Base-by-base conservation (phyloP, 2,888 invertebrate genomes). In the Lithophane semibrunnea region DNA sequence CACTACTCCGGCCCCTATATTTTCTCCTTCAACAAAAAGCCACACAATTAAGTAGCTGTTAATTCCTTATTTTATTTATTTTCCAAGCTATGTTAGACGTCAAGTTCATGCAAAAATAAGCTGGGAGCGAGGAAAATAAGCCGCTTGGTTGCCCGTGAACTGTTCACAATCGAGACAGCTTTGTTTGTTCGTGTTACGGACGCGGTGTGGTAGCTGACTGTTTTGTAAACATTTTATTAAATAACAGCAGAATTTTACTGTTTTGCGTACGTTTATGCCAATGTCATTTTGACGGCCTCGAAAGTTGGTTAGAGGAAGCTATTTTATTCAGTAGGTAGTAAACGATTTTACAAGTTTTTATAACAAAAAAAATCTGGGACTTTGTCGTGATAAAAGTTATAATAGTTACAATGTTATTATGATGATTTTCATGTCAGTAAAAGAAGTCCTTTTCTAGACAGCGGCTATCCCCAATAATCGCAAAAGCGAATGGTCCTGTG, bases 101-200 rank as follows among this genome's bases (percentile, higher is more conserved):
- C 86, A 86, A 86, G 86, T 90, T 88, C 85, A 88, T 88, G 85
- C 83, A 85, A 86, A 90, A 89, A 88, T 87, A 89, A 87, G 84
- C 82, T 82, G 78, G 85, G 87, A 89, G 89, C 87, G 89, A 91
- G 89, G 88, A 88, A 91, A 93, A 91, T 92, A 93, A 93, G 91
- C 91, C 86, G 90, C 90, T 91, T 91, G 90, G 84, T 88, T 87
- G 83, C 83, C 87, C 89, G 87, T 89, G 91, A 92, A 92, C 92
- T 90, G 91, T 90, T 91, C 90, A 90, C 93, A 91, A 92, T 92
- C 88, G 90, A 91, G 91, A 90, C 90, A 88, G 91, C 92, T 92
- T 92, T 93, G 92, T 93, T 94, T 92, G 89, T 88, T 84, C 85
- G 87, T 70, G 84, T 79, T 77, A 69, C 80, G 84, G 86, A 54